Base-by-base conservation (phyloP, 2,113 vertebrate species). In the Damaliscus lunatus region DNA sequence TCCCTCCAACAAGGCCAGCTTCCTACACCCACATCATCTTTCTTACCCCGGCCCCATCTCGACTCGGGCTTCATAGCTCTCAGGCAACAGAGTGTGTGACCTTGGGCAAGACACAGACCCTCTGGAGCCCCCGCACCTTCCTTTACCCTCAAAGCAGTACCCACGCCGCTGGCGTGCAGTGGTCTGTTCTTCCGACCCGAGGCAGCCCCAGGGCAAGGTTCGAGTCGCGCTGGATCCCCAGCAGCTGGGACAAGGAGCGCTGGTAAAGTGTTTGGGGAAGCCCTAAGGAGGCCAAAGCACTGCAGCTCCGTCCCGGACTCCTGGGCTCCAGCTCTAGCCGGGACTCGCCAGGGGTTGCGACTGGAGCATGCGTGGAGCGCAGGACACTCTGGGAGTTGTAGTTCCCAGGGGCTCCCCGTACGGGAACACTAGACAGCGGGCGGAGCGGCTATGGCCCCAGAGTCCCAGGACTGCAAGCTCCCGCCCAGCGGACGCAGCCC, bases 381-480 rank as follows among this genome's bases (percentile, higher is more conserved):
- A 31, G 57, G 36, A 87, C 90, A 95, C 74, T 7, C n/a, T 88
- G 97, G 96, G 88, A 95, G 57, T 43, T 55, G 92, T 92, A 91
- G 93, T 98, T 87, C 82, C 90, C 25, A 11, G 1, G 53, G 50
- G 25, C 36, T 59, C 53, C 46, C 64, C n/a, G 7, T 55, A 48
- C 14, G 1, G 16, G 31, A 92, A 31, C 55, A 15, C 27, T 89
- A 55, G 50, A 82, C 74, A 93, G 91, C 31, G 2, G 87, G 17
- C 12, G 2, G 55, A 46, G n/a, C 29, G 9, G 29, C 48, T 60
- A 57, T 2, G 87, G 83, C 52, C 60, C 71, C 71, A 52, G 13
- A 36, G 52, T 50, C 48, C 74, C 2, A 40, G 27, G 40, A 46
- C 67, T 11, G 46, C 33, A 43, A 91, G 91, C 62, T 85, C 13